These are phyloP conservation scores for Elymnias hypermnestra DNA, from an alignment of 1,140 invertebrate genomes.

Conservation along the genomic window DNA sequence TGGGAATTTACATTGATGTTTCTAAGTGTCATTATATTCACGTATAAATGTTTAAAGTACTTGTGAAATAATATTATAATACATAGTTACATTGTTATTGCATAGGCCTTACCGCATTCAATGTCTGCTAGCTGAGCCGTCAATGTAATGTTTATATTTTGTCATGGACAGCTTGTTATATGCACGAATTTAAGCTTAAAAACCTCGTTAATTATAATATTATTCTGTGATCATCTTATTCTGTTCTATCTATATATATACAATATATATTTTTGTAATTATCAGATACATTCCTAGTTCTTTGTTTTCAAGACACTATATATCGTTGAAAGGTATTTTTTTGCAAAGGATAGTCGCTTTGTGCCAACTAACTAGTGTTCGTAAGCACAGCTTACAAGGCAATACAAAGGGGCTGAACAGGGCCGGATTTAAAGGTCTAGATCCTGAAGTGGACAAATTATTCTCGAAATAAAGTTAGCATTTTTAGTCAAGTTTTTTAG, in stretches of 20 bases:
- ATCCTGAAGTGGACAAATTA: too few relatives aligned
- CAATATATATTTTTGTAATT: constrained; percentile 31
- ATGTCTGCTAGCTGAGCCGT: constrained; percentile 37
- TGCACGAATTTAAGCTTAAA: constrained; percentile 37
- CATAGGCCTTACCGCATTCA: constrained; percentile 50
- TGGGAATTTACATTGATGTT: constrained; percentile 56
- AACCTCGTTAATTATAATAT: constrained; percentile 52
- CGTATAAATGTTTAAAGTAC: constrained; percentile 51
- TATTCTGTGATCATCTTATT: constrained; percentile 67
- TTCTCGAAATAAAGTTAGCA: too few relatives aligned
- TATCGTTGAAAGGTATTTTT: constrained; percentile 5
- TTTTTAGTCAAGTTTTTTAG: too few relatives aligned
- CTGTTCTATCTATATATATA: constrained; percentile 48
- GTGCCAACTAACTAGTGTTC: constrained; percentile 39
- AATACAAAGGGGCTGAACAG: constrained; percentile 29
- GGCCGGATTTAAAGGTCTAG: too few relatives aligned
- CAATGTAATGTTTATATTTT: constrained; percentile 33
- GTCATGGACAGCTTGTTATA: constrained; percentile 31
- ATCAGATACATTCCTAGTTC: constrained; percentile 60
- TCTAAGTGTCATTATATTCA: constrained; percentile 57
- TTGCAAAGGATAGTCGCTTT: constrained; percentile 28
- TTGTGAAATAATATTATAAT: constrained; percentile 39
- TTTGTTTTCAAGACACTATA: constrained; percentile 8
- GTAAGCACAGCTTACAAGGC: constrained; percentile 56
- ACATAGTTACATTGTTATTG: constrained; percentile 39